phyloP scores from a whole-genome alignment of 2,797 vertebrate genomes.

The Sylvia borin region DNA sequence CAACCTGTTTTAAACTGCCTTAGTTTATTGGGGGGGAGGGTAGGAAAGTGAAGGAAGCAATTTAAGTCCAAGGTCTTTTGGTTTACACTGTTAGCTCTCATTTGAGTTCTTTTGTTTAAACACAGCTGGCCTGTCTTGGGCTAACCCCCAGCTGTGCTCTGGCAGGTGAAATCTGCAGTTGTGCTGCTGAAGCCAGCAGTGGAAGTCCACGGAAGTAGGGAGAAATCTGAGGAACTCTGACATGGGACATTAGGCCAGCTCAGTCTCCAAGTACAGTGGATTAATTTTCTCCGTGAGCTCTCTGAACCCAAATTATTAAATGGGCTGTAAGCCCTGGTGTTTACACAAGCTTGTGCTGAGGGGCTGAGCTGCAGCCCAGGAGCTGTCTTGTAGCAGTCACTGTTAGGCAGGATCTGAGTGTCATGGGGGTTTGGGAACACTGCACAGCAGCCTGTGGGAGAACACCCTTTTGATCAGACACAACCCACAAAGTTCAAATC shows the following conservation, averaged over 20 bases:
- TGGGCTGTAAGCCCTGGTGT: background rate
- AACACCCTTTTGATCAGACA: background rate
- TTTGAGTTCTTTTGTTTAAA: background rate
- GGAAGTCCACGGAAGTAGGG: background rate
- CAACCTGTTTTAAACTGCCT: background rate
- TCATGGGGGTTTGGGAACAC: rapidly evolving
- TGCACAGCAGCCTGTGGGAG: background rate
- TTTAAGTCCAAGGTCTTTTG: background rate
- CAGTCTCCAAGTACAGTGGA: background rate
- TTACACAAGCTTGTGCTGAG: background rate
- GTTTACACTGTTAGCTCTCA: background rate
- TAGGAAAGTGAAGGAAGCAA: background rate
- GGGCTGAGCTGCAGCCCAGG: background rate
- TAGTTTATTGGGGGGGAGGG: background rate
- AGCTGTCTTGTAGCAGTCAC: background rate
- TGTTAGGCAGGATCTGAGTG: background rate
- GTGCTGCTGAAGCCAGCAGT: rapidly evolving
- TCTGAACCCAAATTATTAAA: background rate
- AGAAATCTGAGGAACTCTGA: background rate
- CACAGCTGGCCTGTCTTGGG: background rate
- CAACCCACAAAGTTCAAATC: background rate
- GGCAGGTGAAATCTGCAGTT: background rate
- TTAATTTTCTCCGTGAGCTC: background rate
- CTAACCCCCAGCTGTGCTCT: background rate
- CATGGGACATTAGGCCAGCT: background rate